Conservation (phyloP, 2,888 invertebrate genomes). For the Tupiocoris notatus region DNA sequence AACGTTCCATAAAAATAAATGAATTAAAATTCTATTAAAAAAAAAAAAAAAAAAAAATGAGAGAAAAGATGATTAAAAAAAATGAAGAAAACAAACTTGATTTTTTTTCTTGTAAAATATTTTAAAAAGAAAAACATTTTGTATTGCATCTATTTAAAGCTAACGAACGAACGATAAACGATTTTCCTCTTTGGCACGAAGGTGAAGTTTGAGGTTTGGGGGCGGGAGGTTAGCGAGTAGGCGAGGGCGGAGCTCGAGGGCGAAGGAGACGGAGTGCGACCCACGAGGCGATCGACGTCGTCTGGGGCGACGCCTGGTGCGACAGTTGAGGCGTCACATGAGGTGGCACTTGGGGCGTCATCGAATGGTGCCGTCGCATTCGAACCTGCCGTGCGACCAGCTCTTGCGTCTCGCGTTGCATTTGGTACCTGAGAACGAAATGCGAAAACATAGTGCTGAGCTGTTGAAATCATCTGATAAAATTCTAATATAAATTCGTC, state of each 20-base stretch:
- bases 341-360: slow-evolving; percentile 16
- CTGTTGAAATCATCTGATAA: too few relatives aligned
- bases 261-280: slow-evolving; percentile 68
- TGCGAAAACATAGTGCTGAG: too few relatives aligned
- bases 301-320: background rate
- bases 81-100: background rate
- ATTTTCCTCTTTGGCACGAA: slow-evolving; percentile 50
- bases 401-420: slow-evolving; percentile 65
- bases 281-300: slow-evolving; percentile 63
- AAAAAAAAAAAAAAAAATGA: background rate
- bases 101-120: background rate
- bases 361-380: slow-evolving; percentile 36
- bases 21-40: too few relatives aligned
- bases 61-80: background rate
- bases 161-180: background rate
- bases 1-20: background rate
- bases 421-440: slow-evolving; percentile 58
- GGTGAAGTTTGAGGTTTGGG: slow-evolving; percentile 45
- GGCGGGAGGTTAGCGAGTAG: slow-evolving; percentile 43
- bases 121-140: slow-evolving; percentile 33
- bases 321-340: background rate
- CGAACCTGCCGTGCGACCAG: slow-evolving; percentile 49
- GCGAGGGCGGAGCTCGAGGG: slow-evolving; percentile 51
- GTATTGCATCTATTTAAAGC: background rate
- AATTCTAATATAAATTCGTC: too few relatives aligned